phyloP scores from a whole-genome alignment of 2,888 invertebrate species.

The Caenorhabditis sp. region DNA sequence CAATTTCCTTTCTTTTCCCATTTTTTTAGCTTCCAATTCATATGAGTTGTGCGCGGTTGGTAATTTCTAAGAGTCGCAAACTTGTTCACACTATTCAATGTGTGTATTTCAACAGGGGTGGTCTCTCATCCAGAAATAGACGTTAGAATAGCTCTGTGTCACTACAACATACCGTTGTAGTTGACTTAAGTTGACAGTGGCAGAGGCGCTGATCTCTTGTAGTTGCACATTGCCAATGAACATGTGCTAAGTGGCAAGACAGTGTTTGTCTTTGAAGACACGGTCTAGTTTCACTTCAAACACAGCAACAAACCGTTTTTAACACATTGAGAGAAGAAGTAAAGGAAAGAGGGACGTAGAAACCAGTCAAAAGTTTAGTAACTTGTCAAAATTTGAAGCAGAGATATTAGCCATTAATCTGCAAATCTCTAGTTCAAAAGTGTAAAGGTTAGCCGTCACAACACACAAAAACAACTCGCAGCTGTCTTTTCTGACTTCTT shows the following conservation, averaged over 20 bases:
- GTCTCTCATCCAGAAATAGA: conserved; percentile 3
- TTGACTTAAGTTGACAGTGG: conserved; percentile 21
- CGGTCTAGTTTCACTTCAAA: conserved; percentile 13
- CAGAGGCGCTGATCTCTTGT: neutral
- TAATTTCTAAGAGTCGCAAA: too few species aligned
- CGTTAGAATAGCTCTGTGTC: conserved; percentile 8
- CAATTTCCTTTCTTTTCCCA: neutral
- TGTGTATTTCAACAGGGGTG: neutral
- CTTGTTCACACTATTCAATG: neutral
- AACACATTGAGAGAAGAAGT: too few species aligned
- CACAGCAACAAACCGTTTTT: neutral
- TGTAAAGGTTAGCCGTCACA: too few species aligned
- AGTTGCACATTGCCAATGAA: conserved; percentile 16
- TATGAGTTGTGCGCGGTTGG: too few species aligned
- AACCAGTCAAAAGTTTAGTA: too few species aligned
- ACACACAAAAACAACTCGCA: too few species aligned
- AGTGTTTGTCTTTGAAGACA: conserved; percentile 23
- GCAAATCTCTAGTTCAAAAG: too few species aligned
- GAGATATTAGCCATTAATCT: too few species aligned
- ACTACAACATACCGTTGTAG: conserved; percentile 47
- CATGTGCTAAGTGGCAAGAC: conserved; percentile 28
- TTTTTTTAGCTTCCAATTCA: neutral
- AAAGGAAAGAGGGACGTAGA: too few species aligned
- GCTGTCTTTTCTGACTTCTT: neutral
- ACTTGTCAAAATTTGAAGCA: too few species aligned